Base-by-base conservation (phyloP, 2,113 vertebrate genomes). In the Pseudopodoces humilis region DNA sequence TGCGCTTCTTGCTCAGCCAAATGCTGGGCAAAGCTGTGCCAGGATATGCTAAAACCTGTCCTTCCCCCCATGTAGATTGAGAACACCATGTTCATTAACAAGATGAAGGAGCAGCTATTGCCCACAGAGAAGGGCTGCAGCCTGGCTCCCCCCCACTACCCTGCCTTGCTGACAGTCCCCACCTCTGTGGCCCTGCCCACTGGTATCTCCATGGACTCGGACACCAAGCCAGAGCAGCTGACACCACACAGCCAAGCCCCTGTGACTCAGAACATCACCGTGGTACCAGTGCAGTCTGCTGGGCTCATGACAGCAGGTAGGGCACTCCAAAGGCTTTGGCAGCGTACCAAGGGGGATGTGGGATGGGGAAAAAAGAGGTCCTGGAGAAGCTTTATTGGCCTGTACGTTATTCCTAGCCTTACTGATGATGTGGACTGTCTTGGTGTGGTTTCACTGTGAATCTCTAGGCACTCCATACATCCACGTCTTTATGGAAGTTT, bases 61-160 rank as follows among this genome's bases (percentile, higher is more conserved):
- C 81, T 75, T 69, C 44, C 8, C 28, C 58, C 41, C 11, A 2
- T 95, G 58, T 96, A 99, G 99, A 99, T 99, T 76, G 99, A 99
- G 91, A 99, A 99, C 97, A 99, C 98, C 72, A 98, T 99, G 98
- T 99, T 99, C 96, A 98, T 99, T 95, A 99, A 99, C 97, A 99
- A 99, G 96, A 98, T 99, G 98, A 99, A 99, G 95, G 99, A 99
- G 96, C 99, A 99, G 91, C 98, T 99, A 15, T 95, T 99, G 93
- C 98, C 99, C 86, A 82, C 97, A 35, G 99, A 99, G 94, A 99
- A 99, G 98, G 98, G 96, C 94, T 98, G 98, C 83, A 97, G 98
- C 67, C 98, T 99, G 94, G 96, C 99, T 72, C 97, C 98, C 46
- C 97, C 98, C 49, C 99, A 99, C 97, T 99, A 99, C 91, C 99